These are phyloP conservation scores for Halcyon smyrnensis DNA, from an alignment of 2,797 vertebrate genomes.

Conservation along the genomic window DNA sequence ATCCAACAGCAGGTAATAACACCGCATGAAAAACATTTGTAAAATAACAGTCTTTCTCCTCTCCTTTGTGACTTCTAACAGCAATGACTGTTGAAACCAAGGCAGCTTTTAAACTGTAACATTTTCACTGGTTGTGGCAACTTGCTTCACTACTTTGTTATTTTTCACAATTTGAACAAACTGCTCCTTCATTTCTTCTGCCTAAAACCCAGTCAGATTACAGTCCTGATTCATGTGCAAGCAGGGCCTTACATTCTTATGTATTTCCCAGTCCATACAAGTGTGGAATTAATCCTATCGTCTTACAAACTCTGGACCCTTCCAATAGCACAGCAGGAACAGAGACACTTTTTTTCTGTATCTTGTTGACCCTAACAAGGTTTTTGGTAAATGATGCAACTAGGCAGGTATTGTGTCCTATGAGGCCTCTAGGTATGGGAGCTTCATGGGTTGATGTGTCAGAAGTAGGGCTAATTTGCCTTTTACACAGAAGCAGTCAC, in stretches of 20 bases:
- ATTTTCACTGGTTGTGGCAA: not conserved
- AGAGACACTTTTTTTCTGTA: not conserved
- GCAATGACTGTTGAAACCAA: not conserved
- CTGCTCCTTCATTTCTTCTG: not conserved
- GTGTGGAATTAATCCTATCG: not conserved
- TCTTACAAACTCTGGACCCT: not conserved
- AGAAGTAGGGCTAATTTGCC: not conserved
- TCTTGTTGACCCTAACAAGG: not conserved
- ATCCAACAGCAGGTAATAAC: not conserved
- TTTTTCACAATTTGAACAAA: not conserved
- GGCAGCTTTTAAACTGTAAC: not conserved
- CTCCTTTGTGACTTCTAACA: not conserved
- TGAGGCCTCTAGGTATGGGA: not conserved
- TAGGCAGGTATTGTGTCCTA: fast-evolving
- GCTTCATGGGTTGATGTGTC: not conserved
- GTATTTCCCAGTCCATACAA: not conserved
- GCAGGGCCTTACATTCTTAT: not conserved
- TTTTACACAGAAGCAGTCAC: not conserved
- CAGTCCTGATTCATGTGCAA: not conserved
- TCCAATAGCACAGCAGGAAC: fast-evolving
- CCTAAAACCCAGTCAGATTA: not conserved
- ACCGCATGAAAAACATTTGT: not conserved
- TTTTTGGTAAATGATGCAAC: not conserved
- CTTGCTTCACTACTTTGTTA: not conserved
- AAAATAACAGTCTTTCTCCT: not conserved